Evolutionary conservation across 2,888 invertebrate species (phyloP), one percentile per base, ranked within the genome.

Genomic region (Campoplex capitator): DNA sequence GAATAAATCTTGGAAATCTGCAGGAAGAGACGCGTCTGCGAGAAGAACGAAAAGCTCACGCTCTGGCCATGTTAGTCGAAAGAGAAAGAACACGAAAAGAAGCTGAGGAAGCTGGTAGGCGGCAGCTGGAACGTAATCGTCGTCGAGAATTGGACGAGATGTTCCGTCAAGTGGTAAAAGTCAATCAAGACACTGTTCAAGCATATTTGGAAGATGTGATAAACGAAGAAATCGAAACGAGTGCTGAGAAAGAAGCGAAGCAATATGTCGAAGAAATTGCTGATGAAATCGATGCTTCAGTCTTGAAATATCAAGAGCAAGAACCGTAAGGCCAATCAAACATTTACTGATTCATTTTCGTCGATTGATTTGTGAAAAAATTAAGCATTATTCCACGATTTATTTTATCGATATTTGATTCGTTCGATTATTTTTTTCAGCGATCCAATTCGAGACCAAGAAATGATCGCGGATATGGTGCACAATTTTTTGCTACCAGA

Each of bases 31-130:
- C 96, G 16, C 95, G 98, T 16, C 94, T 98, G 1, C 95, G 97
- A 87, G 97, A 97, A 90, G 98, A 98, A 93, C 95, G 98, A 8
- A 96, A 96, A 84, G 96, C 97, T 18, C 98, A 98, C 90, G 97
- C 98, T 0, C 96, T 97, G 92, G 96, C 97, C 42, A 95, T 98
- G 89, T 94, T 98, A 58, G 97, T 97, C 0, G 97, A 98, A 91
- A 95, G 97, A 48, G 97, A 98, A 91, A 96, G 98, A 88, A 95
- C 96, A 88, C 96, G 96, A 92, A 95, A 97, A 0, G 98, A 98
- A 93, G 97, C 98, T 0, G 96, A 96, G 11, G 98, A 98, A 93
- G 97, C 97, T 2, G 98, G 98, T 0, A 95, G 97, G 74, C 95
- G 98, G 32, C 98, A 98, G 93, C 96, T 96, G 74, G 98, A 98